phyloP scores from a whole-genome alignment of 1,140 invertebrate species.

The Hyles euphorbiae region DNA sequence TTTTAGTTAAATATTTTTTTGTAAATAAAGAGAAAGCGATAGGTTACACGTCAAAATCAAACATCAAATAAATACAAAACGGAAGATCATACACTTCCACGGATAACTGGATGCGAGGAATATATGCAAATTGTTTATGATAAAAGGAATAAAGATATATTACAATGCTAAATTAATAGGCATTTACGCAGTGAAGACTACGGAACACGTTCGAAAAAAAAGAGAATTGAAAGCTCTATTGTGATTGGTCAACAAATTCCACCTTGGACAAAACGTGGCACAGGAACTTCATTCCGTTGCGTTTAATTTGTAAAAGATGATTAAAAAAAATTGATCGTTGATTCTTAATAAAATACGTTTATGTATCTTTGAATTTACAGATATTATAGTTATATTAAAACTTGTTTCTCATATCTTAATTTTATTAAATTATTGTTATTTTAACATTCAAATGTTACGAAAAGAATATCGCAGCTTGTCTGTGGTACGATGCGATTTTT shows the following conservation, averaged over 20 bases:
- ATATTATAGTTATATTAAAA: no score
- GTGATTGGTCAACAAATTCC: constrained; percentile 60
- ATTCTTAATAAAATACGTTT: no score
- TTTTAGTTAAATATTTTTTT: constrained; percentile 40
- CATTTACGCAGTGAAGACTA: no score
- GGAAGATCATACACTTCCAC: background rate
- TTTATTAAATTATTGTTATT: no score
- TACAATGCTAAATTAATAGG: no score
- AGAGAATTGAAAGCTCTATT: constrained; percentile 25
- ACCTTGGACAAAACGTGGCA: constrained; percentile 69
- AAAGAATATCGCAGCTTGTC: no score
- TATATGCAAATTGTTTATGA: no score
- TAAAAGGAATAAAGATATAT: no score
- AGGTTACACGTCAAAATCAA: constrained; percentile 70
- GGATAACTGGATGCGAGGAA: background rate
- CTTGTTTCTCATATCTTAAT: no score
- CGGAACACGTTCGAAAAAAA: constrained; percentile 19
- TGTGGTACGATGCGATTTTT: no score
- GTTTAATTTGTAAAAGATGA: constrained; percentile 11
- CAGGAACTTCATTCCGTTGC: constrained; percentile 31
- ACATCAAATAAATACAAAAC: constrained; percentile 53
- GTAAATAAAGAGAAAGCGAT: constrained; percentile 62
- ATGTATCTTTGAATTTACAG: no score
- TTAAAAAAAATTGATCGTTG: background rate
- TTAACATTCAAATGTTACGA: no score